These are phyloP conservation scores for Drosophila neotestacea DNA, from an alignment of 2,888 invertebrate species.

Conservation along the genomic window DNA sequence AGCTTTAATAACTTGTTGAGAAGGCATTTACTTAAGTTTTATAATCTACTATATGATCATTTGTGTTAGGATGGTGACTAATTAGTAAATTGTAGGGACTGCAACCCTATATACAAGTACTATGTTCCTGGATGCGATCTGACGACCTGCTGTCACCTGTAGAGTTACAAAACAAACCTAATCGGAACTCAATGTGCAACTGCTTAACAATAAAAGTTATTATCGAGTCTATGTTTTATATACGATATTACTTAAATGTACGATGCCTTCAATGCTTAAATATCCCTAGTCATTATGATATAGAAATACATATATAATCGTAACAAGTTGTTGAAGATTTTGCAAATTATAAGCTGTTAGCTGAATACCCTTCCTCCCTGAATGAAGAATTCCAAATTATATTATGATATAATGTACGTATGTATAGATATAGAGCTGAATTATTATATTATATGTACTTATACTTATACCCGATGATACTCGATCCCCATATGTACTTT, in stretches of 20 bases:
- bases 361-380: slow-evolving; percentile 41
- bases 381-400: slow-evolving; percentile 33
- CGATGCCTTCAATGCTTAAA: slow-evolving; percentile 53
- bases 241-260: slow-evolving; percentile 33
- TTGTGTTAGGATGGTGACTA: slow-evolving; percentile 1
- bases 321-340: slow-evolving; percentile 65
- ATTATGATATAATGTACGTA: slow-evolving; percentile 31
- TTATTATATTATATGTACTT: slow-evolving; percentile 39
- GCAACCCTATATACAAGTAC: slow-evolving; percentile 10
- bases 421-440: slow-evolving; percentile 43
- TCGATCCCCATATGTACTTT: slow-evolving; percentile 34
- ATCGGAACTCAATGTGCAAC: slow-evolving; percentile 50
- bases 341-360: slow-evolving; percentile 60
- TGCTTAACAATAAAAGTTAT: slow-evolving; percentile 37
- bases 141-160: slow-evolving; percentile 25
- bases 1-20: slow-evolving; percentile 35
- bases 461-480: slow-evolving; percentile 11
- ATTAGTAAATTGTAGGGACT: neutral
- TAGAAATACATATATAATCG: slow-evolving; percentile 26
- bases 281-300: slow-evolving; percentile 43
- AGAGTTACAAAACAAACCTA: slow-evolving; percentile 24
- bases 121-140: slow-evolving; percentile 19
- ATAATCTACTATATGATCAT: slow-evolving; percentile 7
- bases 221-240: slow-evolving; percentile 39
- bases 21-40: slow-evolving; percentile 52